Percentiles rank a stretch among this genome's conserved stretches.
These are phyloP conservation scores for Platycercus adscitus DNA, from an alignment of 2,113 vertebrate genomes.

Conservation along the genomic window DNA sequence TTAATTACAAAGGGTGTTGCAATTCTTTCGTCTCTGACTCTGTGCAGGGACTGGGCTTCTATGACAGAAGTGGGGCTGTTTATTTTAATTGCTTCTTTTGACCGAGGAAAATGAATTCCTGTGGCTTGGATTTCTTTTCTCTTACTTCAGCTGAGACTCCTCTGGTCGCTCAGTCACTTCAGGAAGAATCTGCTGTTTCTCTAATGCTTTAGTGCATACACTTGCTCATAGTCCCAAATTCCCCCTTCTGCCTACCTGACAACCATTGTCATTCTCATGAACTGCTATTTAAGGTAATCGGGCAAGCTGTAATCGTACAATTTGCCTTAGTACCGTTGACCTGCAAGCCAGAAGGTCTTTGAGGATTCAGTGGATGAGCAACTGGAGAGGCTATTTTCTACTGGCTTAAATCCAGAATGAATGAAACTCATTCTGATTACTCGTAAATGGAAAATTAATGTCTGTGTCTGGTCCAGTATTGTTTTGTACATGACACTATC, in stretches of 20 bases:
- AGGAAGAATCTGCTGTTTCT: background rate
- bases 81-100: background rate
- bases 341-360: background rate
- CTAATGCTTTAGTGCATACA: background rate
- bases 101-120: background rate
- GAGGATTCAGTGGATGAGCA: background rate
- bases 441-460: constrained; percentile 6
- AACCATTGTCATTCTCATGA: background rate
- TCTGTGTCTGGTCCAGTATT: background rate
- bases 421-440: constrained; percentile 11
- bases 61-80: background rate
- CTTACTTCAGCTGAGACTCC: background rate
- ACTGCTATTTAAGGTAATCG: background rate
- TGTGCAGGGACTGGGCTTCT: background rate
- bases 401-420: background rate
- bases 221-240: background rate
- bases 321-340: background rate
- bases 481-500: background rate
- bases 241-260: background rate
- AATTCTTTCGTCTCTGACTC: background rate
- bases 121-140: background rate
- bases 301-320: background rate
- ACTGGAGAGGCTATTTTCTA: constrained; percentile 9
- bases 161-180: background rate
- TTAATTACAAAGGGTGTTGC: background rate